Percentiles rank a stretch among this genome's conserved stretches.
Evolutionary conservation across 2,797 vertebrate species (phyloP).

Genomic region (Melanotaenia nigrans): DNA sequence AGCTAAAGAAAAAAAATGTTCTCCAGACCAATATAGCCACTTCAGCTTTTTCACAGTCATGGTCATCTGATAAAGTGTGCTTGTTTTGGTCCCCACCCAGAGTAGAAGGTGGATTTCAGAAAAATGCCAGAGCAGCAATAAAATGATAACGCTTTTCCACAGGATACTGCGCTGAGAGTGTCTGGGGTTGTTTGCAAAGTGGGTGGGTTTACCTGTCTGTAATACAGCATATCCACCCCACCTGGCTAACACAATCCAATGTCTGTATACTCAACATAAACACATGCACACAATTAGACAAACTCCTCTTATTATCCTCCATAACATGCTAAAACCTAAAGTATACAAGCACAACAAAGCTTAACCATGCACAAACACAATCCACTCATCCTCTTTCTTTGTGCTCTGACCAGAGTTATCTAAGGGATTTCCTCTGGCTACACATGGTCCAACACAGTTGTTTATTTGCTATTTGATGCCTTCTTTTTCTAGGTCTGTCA

Average conservation of each 20-base stretch:
- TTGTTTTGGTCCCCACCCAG: slow-evolving; percentile 80
- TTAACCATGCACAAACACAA: slow-evolving; percentile 60
- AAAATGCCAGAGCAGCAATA: slow-evolving; percentile 71
- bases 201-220: slow-evolving; percentile 69
- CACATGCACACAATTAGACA: slow-evolving; percentile 51
- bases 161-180: slow-evolving; percentile 62
- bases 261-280: slow-evolving; percentile 65
- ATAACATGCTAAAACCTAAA: slow-evolving; percentile 57
- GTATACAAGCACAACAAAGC: slow-evolving; percentile 66
- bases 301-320: slow-evolving; percentile 59
- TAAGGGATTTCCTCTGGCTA: slow-evolving; percentile 68
- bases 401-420: slow-evolving; percentile 55
- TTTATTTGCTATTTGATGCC: slow-evolving; percentile 64
- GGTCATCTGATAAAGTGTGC: slow-evolving; percentile 77
- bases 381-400: slow-evolving; percentile 59
- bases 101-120: slow-evolving; percentile 68
- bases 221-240: slow-evolving; percentile 52
- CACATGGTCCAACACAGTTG: slow-evolving; percentile 34
- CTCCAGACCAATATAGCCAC: slow-evolving; percentile 58
- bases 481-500: slow-evolving; percentile 43
- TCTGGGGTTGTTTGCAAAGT: slow-evolving; percentile 72
- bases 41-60: slow-evolving; percentile 68
- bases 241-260: slow-evolving; percentile 51
- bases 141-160: slow-evolving; percentile 69
- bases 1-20: not conserved